Conservation (phyloP, 2,888 invertebrate genomes). For the Copidosoma aretas region DNA sequence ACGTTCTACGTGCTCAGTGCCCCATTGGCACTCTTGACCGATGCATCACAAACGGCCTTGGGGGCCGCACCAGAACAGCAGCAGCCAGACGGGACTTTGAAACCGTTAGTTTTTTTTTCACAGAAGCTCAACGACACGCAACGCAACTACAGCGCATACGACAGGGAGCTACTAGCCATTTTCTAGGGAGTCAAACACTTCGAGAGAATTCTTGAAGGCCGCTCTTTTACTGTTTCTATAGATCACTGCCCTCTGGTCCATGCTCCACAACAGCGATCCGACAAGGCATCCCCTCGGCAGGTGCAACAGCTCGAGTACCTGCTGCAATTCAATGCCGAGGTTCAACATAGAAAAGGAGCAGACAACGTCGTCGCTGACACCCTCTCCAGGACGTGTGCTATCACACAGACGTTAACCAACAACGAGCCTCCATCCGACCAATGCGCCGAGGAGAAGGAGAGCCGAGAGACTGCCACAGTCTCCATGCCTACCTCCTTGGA, state of each 20-base stretch:
- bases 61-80: too few relatives aligned
- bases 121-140: slow-evolving; percentile 1
- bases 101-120: slow-evolving; percentile 30
- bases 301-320: neutral
- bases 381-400: neutral
- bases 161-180: slow-evolving; percentile 32
- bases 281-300: too few relatives aligned
- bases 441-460: too few relatives aligned
- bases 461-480: neutral
- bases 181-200: slow-evolving; percentile 24
- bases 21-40: slow-evolving; percentile 14
- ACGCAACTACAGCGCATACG: slow-evolving; percentile 20
- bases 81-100: too few relatives aligned
- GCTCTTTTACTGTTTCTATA: slow-evolving; percentile 22
- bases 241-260: too few relatives aligned
- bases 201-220: slow-evolving; percentile 28
- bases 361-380: slow-evolving; percentile 17
- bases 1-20: slow-evolving; percentile 8
- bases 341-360: neutral
- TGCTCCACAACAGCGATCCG: too few relatives aligned
- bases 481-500: slow-evolving; percentile 4
- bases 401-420: too few relatives aligned
- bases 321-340: neutral
- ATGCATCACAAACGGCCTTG: slow-evolving; percentile 29
- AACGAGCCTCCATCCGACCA: too few relatives aligned